A percentile compares a stretch with the other conserved stretches of the same genome.
Evolutionary conservation across 2,888 invertebrate genomes (phyloP).

Genomic region (Cataglyphis altisquamis): DNA sequence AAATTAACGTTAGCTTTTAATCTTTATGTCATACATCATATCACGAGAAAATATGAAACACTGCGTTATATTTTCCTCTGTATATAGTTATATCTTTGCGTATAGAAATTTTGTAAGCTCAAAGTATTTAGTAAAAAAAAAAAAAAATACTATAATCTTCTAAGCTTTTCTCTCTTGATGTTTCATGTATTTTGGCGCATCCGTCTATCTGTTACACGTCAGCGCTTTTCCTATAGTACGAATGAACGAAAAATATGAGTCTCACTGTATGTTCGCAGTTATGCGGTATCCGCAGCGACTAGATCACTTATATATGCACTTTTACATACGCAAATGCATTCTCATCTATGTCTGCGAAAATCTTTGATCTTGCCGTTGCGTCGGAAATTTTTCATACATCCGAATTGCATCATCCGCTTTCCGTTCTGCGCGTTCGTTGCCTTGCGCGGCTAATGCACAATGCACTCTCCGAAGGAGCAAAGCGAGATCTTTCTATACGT

Average conservation of each 20-base stretch:
- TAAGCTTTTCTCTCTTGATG: not conserved
- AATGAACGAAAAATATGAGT: conserved; percentile 1
- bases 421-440: conserved; percentile 30
- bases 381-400: conserved; percentile 62
- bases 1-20: not conserved
- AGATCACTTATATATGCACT: not conserved
- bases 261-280: not conserved
- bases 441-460: conserved; percentile 64
- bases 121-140: not conserved
- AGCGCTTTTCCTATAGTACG: not conserved
- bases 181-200: not conserved
- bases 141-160: not conserved
- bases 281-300: not conserved
- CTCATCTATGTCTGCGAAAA: conserved; percentile 33
- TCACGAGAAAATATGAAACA: not conserved
- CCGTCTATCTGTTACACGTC: not conserved
- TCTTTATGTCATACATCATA: not conserved
- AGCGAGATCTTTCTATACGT: conserved; percentile 50
- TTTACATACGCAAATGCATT: conserved; percentile 31
- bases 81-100: not conserved
- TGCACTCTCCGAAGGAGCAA: conserved; percentile 60
- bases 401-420: conserved; percentile 43
- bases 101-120: not conserved
- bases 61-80: not conserved
- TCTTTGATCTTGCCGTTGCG: conserved; percentile 66